phyloP scores from a whole-genome alignment of 2,888 invertebrate species.

The Diabrotica balteata region DNA sequence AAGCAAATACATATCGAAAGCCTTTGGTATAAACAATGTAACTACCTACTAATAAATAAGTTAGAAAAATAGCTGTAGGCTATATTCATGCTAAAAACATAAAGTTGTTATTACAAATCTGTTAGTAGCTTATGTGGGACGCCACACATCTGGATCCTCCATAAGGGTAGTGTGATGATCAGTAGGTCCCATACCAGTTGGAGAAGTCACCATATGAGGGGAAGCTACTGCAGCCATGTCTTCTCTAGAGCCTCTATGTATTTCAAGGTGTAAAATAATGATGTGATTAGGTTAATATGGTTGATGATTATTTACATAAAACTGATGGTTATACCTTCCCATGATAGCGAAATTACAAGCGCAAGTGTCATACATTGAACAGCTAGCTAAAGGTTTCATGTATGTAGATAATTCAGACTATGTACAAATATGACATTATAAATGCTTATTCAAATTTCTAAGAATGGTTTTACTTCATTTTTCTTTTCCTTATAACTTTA shows the following conservation, averaged over 20 bases:
- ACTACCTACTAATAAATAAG: neutral
- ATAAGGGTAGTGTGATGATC: conserved; percentile 83
- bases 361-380: too few species aligned
- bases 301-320: conserved; percentile 4
- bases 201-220: conserved; percentile 68
- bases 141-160: conserved; percentile 94
- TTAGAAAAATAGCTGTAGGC: too few species aligned
- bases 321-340: neutral
- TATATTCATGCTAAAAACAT: neutral
- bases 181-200: conserved; percentile 62
- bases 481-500: too few species aligned
- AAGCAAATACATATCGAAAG: too few species aligned
- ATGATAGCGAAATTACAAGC: too few species aligned
- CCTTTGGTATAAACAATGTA: too few species aligned
- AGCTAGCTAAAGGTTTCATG: too few species aligned
- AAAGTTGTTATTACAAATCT: conserved; percentile 3
- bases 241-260: conserved; percentile 77
- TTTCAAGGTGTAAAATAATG: neutral
- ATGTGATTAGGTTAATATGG: neutral
- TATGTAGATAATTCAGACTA: too few species aligned
- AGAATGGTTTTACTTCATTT: too few species aligned
- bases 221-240: conserved; percentile 85
- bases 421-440: too few species aligned
- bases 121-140: conserved; percentile 76
- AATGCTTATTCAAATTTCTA: too few species aligned